phyloP scores from a whole-genome alignment of 2,113 vertebrate species.

The Gasterosteus nipponicus region DNA sequence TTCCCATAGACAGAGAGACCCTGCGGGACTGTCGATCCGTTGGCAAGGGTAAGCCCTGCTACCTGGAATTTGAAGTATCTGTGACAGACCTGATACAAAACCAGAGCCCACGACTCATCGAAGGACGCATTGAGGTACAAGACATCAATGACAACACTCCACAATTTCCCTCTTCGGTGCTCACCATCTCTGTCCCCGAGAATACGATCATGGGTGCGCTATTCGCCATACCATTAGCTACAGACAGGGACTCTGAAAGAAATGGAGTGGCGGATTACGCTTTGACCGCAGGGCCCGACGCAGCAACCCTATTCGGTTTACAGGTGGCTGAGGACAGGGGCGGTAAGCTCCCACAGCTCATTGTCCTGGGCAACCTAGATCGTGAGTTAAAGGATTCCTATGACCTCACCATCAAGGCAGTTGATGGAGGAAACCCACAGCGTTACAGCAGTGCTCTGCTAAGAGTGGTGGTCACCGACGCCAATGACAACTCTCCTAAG shows the following conservation, averaged over 20 bases:
- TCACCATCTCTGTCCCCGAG: slow-evolving; percentile 93
- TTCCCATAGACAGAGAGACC: slow-evolving; percentile 94
- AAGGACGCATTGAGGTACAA: slow-evolving; percentile 95
- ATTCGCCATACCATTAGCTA: slow-evolving; percentile 93
- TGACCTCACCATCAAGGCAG: slow-evolving; percentile 95
- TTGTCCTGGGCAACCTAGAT: slow-evolving; percentile 95
- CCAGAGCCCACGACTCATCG: slow-evolving; percentile 90
- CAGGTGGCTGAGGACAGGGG: slow-evolving; percentile 96
- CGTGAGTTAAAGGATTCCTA: slow-evolving; percentile 96
- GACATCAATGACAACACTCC: slow-evolving; percentile 99
- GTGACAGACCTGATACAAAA: slow-evolving; percentile 92
- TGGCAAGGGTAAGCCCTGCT: slow-evolving; percentile 88
- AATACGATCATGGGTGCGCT: slow-evolving; percentile 92
- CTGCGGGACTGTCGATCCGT: slow-evolving; percentile 90
- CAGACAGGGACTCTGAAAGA: slow-evolving; percentile 91
- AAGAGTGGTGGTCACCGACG: slow-evolving; percentile 92
- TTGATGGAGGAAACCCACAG: slow-evolving; percentile 93
- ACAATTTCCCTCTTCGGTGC: slow-evolving; percentile 93
- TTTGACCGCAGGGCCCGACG: slow-evolving; percentile 89
- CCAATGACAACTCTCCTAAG: slow-evolving; percentile 94
- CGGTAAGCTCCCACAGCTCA: slow-evolving; percentile 95
- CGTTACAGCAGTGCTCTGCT: slow-evolving; percentile 95
- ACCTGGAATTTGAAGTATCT: slow-evolving; percentile 96
- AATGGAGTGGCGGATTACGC: slow-evolving; percentile 95
- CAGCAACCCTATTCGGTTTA: slow-evolving; percentile 91